These are phyloP conservation scores for Dendroctonus ponderosae DNA, from an alignment of 1,140 invertebrate genomes.

Conservation along the genomic window DNA sequence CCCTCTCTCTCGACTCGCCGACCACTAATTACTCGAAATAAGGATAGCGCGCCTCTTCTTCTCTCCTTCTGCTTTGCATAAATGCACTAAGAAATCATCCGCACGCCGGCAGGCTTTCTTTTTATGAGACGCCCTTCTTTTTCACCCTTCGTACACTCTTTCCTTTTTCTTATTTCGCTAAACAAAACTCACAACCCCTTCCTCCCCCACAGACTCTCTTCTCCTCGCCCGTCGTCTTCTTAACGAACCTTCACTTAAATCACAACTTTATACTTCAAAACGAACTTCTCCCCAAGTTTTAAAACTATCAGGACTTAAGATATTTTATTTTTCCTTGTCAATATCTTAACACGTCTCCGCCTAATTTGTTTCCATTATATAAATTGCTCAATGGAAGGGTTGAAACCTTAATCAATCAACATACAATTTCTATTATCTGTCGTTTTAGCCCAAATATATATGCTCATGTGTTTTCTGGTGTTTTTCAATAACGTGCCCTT, in stretches of 20 bases:
- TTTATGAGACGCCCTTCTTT: conserved; percentile 40
- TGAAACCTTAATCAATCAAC: too few relatives aligned
- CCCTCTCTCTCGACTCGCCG: conserved; percentile 43
- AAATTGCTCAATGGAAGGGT: not conserved
- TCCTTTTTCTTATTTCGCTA: conserved; percentile 43
- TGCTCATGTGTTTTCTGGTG: too few relatives aligned
- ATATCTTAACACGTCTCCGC: conserved; percentile 20
- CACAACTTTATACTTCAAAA: conserved; percentile 37
- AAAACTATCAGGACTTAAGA: conserved; percentile 30
- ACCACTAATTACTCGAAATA: conserved; percentile 50
- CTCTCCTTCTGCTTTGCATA: conserved; percentile 49
- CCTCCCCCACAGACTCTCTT: conserved; percentile 21
- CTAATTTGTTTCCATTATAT: conserved; percentile 19
- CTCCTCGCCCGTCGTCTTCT: conserved; percentile 16
- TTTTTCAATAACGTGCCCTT: too few relatives aligned
- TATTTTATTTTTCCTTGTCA: conserved; percentile 27
- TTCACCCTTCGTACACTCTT: conserved; percentile 43
- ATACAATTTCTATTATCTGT: too few relatives aligned
- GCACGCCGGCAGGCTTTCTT: conserved; percentile 38
- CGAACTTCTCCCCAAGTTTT: conserved; percentile 26
- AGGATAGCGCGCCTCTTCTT: conserved; percentile 38
- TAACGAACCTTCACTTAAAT: conserved; percentile 36
- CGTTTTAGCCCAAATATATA: too few relatives aligned
- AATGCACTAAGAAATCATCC: conserved; percentile 50
- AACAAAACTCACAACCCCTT: conserved; percentile 41